Percentiles rank a stretch among this genome's conserved stretches.
Conservation (phyloP, 2,797 vertebrate species). For the Oreochromis grahami region DNA sequence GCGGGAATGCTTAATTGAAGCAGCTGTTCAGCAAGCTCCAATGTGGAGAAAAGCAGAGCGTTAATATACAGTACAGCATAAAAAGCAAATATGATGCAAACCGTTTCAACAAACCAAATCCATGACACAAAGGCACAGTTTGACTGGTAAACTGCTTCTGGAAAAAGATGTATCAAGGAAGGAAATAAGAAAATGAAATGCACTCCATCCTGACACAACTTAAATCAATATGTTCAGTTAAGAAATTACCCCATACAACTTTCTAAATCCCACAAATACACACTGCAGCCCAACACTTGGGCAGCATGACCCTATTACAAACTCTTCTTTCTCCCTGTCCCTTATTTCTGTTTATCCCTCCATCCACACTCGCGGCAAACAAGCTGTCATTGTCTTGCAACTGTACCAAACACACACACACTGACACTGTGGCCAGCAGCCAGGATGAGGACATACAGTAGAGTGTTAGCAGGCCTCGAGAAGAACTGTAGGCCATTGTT, state of each 20-base stretch:
- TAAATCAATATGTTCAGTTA: neutral
- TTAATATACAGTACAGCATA: neutral
- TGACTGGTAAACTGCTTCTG: neutral
- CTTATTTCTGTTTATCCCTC: conserved; percentile 32
- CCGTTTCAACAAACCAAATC: neutral
- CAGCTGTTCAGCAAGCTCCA: neutral
- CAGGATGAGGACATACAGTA: conserved; percentile 46
- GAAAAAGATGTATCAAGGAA: neutral
- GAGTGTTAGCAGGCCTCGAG: conserved; percentile 28
- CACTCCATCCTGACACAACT: neutral
- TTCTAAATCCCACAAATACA: neutral
- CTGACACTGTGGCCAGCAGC: conserved; percentile 23
- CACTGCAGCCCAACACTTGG: neutral
- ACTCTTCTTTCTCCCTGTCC: conserved; percentile 32
- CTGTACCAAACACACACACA: conserved; percentile 21
- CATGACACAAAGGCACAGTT: neutral
- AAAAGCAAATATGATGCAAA: neutral
- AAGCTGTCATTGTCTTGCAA: conserved; percentile 60
- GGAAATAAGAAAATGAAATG: neutral
- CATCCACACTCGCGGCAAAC: conserved; percentile 40
- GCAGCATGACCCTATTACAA: conserved; percentile 32
- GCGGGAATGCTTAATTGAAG: neutral
- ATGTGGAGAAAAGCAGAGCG: neutral
- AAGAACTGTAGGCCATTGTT: conserved; percentile 67
- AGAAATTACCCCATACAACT: neutral